phyloP scores from a whole-genome alignment of 2,888 invertebrate species.

The Agrilus biguttatus region DNA sequence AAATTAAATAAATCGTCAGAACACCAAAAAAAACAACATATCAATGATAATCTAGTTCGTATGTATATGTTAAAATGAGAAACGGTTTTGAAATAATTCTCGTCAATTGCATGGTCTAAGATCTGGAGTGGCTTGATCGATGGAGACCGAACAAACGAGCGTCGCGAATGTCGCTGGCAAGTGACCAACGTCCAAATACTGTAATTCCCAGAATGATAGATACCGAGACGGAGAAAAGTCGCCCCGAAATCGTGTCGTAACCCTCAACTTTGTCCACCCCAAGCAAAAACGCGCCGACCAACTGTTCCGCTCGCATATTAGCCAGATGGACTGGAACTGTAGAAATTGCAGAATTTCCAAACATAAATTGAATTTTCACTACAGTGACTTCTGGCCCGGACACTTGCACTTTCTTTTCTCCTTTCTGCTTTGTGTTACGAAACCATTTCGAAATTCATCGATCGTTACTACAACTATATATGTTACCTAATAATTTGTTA shows the following conservation, averaged over 20 bases:
- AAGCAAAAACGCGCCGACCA: slow-evolving; percentile 7
- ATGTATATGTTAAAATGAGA: slow-evolving; percentile 1
- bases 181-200: slow-evolving; percentile 29
- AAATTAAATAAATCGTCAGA: too few species aligned
- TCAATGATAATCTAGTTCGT: too few species aligned
- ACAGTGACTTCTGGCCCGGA: slow-evolving; percentile 23
- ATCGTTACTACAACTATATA: too few species aligned
- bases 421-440: not conserved
- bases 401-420: slow-evolving; percentile 23
- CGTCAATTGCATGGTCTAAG: slow-evolving; percentile 5
- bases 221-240: slow-evolving; percentile 13
- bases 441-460: too few species aligned
- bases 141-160: slow-evolving; percentile 20
- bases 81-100: not conserved
- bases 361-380: slow-evolving; percentile 32
- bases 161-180: slow-evolving; percentile 27
- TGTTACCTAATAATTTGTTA: too few species aligned
- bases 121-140: slow-evolving; percentile 15
- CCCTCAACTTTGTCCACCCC: not conserved
- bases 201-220: slow-evolving; percentile 29
- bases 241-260: not conserved
- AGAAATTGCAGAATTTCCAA: slow-evolving; percentile 28
- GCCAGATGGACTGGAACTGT: slow-evolving; percentile 28
- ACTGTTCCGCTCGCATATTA: slow-evolving; percentile 21
- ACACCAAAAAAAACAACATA: too few species aligned